Evolutionary conservation across 2,888 invertebrate genomes (phyloP).

Genomic region (Zeuzera pyrina): DNA sequence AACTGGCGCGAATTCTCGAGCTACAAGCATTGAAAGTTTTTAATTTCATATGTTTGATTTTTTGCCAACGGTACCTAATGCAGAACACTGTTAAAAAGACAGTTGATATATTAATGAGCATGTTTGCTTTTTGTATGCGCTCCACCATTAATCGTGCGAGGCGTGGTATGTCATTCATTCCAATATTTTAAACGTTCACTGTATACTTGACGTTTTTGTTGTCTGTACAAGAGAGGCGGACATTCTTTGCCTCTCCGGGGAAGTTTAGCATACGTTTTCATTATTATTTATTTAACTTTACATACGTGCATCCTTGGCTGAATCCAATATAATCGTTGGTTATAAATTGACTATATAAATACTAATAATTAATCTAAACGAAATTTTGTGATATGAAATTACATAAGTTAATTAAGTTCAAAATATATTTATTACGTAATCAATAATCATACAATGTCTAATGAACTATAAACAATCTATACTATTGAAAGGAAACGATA

Average conservation of each 20-base stretch:
- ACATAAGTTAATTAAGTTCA: too few relatives aligned
- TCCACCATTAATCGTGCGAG: slow-evolving; percentile 66
- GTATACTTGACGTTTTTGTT: slow-evolving; percentile 60
- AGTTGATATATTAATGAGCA: slow-evolving; percentile 72
- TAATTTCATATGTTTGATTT: slow-evolving; percentile 10
- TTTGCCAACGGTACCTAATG: slow-evolving; percentile 50
- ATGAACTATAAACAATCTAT: too few relatives aligned
- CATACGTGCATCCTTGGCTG: too few relatives aligned
- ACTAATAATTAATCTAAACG: too few relatives aligned
- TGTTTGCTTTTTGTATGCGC: slow-evolving; percentile 65
- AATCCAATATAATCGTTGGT: too few relatives aligned
- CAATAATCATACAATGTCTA: too few relatives aligned
- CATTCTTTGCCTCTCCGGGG: slow-evolving; percentile 42
- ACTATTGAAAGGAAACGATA: too few relatives aligned
- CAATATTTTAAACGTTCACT: slow-evolving; percentile 67
- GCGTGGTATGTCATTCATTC: slow-evolving; percentile 73
- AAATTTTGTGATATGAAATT: too few relatives aligned
- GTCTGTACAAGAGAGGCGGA: slow-evolving; percentile 55
- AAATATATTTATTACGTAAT: too few relatives aligned
- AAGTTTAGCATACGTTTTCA: slow-evolving; percentile 10
- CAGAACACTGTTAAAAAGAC: slow-evolving; percentile 58
- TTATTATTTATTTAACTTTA: not conserved
- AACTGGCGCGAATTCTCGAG: not conserved
- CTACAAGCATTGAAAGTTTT: too few relatives aligned
- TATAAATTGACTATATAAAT: too few relatives aligned